Evolutionary conservation across 2,888 invertebrate species (phyloP).

Genomic region (Leptinotarsa juncta): DNA sequence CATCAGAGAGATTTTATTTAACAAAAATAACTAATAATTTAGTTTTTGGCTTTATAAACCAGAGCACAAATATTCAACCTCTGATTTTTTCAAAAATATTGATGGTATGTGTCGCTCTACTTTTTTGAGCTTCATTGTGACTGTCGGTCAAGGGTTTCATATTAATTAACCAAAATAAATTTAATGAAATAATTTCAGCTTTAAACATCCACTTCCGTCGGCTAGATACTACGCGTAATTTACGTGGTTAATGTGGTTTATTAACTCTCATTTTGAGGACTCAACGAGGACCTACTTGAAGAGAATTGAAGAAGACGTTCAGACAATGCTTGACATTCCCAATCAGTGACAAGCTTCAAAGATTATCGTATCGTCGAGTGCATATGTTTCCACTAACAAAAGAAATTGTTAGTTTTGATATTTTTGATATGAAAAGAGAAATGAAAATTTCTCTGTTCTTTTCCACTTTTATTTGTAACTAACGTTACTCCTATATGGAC

Average conservation of each 20-base stretch:
- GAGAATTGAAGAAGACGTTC: constrained; percentile 17
- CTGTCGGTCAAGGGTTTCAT: constrained; percentile 52
- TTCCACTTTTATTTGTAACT: too few species aligned
- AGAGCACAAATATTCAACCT: too few species aligned
- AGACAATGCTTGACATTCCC: neutral
- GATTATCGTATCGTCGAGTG: neutral
- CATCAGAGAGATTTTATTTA: too few species aligned
- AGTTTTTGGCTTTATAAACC: too few species aligned
- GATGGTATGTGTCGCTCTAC: too few species aligned
- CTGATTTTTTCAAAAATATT: too few species aligned
- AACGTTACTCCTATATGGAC: too few species aligned
- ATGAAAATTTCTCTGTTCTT: too few species aligned
- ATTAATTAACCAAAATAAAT: constrained; percentile 62
- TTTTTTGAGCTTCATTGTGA: too few species aligned
- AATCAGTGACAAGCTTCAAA: neutral
- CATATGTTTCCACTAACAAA: neutral
- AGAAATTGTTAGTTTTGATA: too few species aligned
- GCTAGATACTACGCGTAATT: constrained; percentile 36
- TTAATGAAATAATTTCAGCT: constrained; percentile 64
- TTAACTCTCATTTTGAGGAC: constrained; percentile 32
- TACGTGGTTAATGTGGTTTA: constrained; percentile 39
- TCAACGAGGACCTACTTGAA: constrained; percentile 7
- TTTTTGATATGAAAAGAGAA: too few species aligned
- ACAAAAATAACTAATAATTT: too few species aligned
- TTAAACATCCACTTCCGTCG: constrained; percentile 63